phyloP scores from a whole-genome alignment of 2,888 invertebrate genomes.

The Drosophila siamana region DNA sequence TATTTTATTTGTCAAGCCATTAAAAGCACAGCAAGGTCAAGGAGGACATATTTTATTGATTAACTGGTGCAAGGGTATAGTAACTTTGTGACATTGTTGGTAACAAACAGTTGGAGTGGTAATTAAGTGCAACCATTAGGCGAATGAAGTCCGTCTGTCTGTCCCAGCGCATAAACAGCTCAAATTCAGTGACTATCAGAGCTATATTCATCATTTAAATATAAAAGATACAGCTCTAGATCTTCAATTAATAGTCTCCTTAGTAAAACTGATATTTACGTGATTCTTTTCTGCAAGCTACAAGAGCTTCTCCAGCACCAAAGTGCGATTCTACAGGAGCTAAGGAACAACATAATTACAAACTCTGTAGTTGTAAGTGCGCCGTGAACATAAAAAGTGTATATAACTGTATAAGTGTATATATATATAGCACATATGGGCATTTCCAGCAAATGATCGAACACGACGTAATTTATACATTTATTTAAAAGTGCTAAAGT shows the following conservation, averaged over 20 bases:
- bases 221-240: too few species aligned
- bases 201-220: not conserved
- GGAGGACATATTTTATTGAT: not conserved
- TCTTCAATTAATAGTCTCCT: too few species aligned
- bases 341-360: conserved; percentile 23
- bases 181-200: not conserved
- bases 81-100: too few species aligned
- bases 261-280: not conserved
- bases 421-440: not conserved
- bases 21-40: conserved; percentile 1
- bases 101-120: too few species aligned
- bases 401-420: conserved; percentile 9
- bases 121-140: not conserved
- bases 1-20: too few species aligned
- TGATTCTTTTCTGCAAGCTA: conserved; percentile 48
- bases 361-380: conserved; percentile 37
- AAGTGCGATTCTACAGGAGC: conserved; percentile 77
- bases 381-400: conserved; percentile 5
- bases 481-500: too few species aligned
- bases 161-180: not conserved
- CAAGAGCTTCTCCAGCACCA: conserved; percentile 72
- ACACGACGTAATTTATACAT: too few species aligned
- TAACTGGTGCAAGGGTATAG: too few species aligned
- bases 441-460: too few species aligned
- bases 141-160: not conserved